phyloP scores from a whole-genome alignment of 2,888 invertebrate genomes.

The Cerastis leucographa region DNA sequence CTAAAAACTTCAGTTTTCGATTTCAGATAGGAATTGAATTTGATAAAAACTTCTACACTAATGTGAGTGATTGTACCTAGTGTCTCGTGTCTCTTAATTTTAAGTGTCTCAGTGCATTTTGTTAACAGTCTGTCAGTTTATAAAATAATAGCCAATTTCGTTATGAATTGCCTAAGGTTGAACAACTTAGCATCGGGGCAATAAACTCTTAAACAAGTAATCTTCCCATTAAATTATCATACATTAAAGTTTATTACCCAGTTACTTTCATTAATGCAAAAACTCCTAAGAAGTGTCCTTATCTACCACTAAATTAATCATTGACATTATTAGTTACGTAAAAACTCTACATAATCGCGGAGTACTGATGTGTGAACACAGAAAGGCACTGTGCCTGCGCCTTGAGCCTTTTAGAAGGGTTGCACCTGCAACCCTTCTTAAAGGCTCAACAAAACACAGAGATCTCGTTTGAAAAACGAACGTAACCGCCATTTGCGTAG shows the following conservation, averaged over 20 bases:
- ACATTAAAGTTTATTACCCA: conserved; percentile 14
- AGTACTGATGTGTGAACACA: background rate
- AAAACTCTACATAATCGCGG: conserved; percentile 3
- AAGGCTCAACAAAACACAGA: conserved; percentile 25
- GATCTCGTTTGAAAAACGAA: conserved; percentile 63
- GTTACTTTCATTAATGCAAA: conserved; percentile 20
- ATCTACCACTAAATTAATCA: conserved; percentile 7
- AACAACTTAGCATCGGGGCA: conserved; percentile 13
- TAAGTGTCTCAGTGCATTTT: background rate
- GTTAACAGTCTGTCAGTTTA: conserved; percentile 8
- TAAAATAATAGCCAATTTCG: conserved; percentile 26
- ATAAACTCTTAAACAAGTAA: conserved; percentile 18
- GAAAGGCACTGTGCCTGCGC: background rate
- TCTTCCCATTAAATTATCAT: background rate
- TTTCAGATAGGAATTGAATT: too few species aligned
- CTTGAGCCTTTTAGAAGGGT: too few species aligned
- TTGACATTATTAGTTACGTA: background rate
- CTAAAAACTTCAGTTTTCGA: too few species aligned
- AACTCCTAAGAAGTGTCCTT: conserved; percentile 6
- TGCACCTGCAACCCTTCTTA: background rate
- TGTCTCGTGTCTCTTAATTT: background rate
- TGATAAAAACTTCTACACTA: background rate
- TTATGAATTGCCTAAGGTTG: conserved; percentile 16
- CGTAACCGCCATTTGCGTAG: conserved; percentile 71
- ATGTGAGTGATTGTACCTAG: background rate